These are phyloP conservation scores for Semaprochilodus insignis DNA, from an alignment of 2,797 vertebrate species.

Conservation along the genomic window DNA sequence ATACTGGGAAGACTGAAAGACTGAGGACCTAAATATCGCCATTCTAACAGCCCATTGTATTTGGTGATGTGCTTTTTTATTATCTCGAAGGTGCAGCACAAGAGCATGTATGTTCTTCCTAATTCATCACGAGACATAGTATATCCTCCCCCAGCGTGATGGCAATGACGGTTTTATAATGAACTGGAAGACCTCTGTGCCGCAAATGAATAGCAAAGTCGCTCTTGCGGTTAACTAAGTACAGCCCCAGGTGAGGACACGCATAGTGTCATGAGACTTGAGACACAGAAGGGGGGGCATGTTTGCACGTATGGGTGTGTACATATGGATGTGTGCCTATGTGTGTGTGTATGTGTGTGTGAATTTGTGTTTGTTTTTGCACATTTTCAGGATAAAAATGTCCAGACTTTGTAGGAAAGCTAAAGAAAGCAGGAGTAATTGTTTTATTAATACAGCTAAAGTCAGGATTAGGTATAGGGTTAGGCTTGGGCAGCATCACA, in stretches of 20 bases:
- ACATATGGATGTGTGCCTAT: background rate
- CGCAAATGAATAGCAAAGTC: background rate
- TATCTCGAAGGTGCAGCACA: background rate
- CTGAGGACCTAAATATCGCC: background rate
- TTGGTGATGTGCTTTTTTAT: background rate
- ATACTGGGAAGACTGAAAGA: background rate
- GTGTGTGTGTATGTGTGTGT: background rate
- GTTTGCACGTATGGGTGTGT: conserved; percentile 6
- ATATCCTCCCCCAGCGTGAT: background rate
- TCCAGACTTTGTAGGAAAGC: background rate
- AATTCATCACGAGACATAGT: background rate
- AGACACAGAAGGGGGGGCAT: background rate
- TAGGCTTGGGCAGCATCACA: too few species aligned
- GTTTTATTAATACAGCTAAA: background rate
- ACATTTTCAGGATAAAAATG: background rate
- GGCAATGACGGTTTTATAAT: background rate
- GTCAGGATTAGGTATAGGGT: background rate
- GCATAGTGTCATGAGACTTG: background rate
- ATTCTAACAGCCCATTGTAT: background rate
- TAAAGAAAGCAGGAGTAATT: too few species aligned
- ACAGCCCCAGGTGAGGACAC: background rate
- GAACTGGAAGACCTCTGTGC: background rate
- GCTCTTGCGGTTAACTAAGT: conserved; percentile 9
- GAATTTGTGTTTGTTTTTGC: background rate
- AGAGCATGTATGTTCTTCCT: background rate